These are phyloP conservation scores for Cryptus viduatorius DNA, from an alignment of 2,888 invertebrate genomes.

Conservation along the genomic window DNA sequence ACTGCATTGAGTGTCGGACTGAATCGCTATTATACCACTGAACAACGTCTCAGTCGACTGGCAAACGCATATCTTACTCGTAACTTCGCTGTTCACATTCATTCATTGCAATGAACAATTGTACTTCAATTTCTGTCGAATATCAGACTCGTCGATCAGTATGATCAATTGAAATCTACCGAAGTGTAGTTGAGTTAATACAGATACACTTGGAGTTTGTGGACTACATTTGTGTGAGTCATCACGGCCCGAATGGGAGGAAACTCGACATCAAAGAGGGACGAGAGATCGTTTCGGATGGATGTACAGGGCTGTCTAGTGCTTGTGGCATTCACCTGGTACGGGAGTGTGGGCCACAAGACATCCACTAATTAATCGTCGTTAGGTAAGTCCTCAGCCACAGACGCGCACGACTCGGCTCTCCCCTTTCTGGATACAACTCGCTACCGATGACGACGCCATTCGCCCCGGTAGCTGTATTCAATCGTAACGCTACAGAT, in stretches of 20 bases:
- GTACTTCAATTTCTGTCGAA: background rate
- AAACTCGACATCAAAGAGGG: slow-evolving; percentile 23
- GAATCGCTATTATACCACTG: no score
- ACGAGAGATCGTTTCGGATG: background rate
- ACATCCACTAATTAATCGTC: slow-evolving; percentile 63
- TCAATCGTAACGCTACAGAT: background rate
- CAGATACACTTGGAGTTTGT: background rate
- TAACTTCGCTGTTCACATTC: background rate
- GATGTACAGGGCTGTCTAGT: slow-evolving; percentile 1
- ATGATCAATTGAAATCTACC: background rate
- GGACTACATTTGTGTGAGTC: background rate
- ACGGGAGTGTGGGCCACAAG: slow-evolving; percentile 39
- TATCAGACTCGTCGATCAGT: background rate
- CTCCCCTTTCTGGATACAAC: slow-evolving; percentile 21
- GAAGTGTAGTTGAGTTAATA: background rate
- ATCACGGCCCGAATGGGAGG: background rate
- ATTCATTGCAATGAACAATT: background rate
- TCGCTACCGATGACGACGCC: slow-evolving; percentile 39
- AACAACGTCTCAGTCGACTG: no score
- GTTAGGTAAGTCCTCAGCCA: slow-evolving; percentile 61
- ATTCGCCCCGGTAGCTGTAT: slow-evolving; percentile 13
- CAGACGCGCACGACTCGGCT: slow-evolving; percentile 46
- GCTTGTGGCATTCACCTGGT: slow-evolving; percentile 58
- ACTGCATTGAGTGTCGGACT: no score
- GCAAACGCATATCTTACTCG: no score